These are phyloP conservation scores for Diaperis boleti DNA, from an alignment of 2,888 invertebrate genomes.

Conservation along the genomic window DNA sequence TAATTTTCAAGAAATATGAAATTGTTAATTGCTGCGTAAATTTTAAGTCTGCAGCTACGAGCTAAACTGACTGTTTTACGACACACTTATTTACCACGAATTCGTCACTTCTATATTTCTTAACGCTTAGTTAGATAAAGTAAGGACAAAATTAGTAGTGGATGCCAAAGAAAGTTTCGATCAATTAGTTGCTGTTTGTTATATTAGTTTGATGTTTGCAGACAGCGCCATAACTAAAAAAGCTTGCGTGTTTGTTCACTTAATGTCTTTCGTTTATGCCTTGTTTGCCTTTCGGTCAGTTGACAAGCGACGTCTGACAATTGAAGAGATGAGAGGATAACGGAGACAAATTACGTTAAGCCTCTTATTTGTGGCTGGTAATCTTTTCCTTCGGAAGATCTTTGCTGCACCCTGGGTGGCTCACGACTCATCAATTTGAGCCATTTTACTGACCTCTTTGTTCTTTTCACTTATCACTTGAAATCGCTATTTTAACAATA, in stretches of 20 bases:
- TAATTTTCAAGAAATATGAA: constrained; percentile 21
- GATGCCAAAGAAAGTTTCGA: not conserved
- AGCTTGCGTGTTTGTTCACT: constrained; percentile 49
- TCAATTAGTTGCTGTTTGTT: constrained; percentile 2
- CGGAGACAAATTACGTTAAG: constrained; percentile 58
- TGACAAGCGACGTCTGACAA: constrained; percentile 55
- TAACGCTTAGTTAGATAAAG: constrained; percentile 8
- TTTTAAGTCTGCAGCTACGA: constrained; percentile 1
- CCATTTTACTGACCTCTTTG: not conserved
- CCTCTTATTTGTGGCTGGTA: constrained; percentile 49
- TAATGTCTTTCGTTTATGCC: constrained; percentile 52
- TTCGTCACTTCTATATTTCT: constrained; percentile 7
- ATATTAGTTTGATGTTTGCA: not conserved
- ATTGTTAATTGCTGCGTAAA: constrained; percentile 27
- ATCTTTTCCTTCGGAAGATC: constrained; percentile 8
- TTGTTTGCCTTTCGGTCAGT: constrained; percentile 53
- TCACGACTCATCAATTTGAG: constrained; percentile 20
- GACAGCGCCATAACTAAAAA: constrained; percentile 8
- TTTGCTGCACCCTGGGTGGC: constrained; percentile 29
- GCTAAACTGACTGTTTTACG: not conserved
- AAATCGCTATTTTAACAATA: not conserved
- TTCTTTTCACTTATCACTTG: not conserved
- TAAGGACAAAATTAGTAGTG: not conserved
- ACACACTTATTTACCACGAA: constrained; percentile 6
- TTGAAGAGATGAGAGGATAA: constrained; percentile 57